phyloP scores from a whole-genome alignment of 92 coral and sea anemone genomes.

The Palythoa caribaeorum region DNA sequence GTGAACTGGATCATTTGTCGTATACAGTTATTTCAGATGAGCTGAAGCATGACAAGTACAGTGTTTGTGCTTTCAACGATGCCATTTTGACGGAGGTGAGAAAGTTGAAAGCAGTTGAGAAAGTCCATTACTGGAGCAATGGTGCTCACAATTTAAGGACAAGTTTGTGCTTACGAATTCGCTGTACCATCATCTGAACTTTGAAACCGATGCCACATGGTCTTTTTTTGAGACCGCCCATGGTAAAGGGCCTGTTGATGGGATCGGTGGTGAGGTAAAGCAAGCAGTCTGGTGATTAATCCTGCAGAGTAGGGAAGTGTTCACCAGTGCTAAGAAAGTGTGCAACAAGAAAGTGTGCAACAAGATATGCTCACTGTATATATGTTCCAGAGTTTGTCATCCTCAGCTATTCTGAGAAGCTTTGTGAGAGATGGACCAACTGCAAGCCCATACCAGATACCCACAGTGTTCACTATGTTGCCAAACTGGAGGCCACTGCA shows the following conservation, averaged over 20 bases:
- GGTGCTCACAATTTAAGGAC: neutral
- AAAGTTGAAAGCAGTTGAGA: neutral
- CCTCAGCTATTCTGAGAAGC: constrained; percentile 17
- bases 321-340: constrained; percentile 11
- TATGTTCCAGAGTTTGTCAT: constrained; percentile 17
- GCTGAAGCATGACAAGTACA: constrained; percentile 1
- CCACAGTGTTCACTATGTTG: neutral
- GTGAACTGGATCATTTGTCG: constrained; percentile 24
- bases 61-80: neutral
- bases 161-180: neutral
- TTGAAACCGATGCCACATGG: constrained; percentile 7
- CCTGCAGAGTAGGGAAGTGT: constrained; percentile 1
- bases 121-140: neutral
- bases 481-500: neutral
- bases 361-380: neutral
- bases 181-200: constrained; percentile 1
- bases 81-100: neutral
- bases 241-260: constrained; percentile 17
- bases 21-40: neutral
- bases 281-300: neutral
- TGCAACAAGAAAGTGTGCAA: neutral
- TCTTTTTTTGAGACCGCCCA: neutral
- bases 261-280: constrained; percentile 4
- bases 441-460: constrained; percentile 33
- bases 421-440: constrained; percentile 11